Conservation (phyloP, 2,888 invertebrate genomes). For the Brachylomia viminalis region DNA sequence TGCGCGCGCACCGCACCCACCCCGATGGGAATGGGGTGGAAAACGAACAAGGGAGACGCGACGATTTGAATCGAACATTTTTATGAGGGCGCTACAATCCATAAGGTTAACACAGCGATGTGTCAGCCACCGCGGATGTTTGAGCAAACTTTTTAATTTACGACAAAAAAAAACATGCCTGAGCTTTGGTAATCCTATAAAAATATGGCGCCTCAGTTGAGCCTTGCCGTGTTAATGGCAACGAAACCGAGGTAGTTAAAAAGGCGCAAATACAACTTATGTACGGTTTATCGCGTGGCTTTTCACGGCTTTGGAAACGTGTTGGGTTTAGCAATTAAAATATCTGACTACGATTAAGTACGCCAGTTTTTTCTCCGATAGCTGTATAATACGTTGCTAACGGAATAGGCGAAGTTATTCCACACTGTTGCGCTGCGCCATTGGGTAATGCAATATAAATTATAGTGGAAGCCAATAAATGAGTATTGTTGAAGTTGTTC, state of each 20-base stretch:
- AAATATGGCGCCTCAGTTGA: constrained; percentile 53
- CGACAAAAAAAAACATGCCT: constrained; percentile 51
- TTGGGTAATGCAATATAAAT: constrained; percentile 51
- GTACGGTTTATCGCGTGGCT: constrained; percentile 39
- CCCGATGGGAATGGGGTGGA: constrained; percentile 72
- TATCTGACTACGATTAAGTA: background rate
- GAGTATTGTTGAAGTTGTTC: constrained; percentile 27
- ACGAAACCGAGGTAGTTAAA: constrained; percentile 57
- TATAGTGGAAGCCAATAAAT: constrained; percentile 38
- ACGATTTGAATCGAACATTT: constrained; percentile 88
- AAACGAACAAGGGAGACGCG: constrained; percentile 85
- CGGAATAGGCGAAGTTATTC: constrained; percentile 23
- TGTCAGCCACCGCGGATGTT: constrained; percentile 76
- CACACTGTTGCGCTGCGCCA: constrained; percentile 40
- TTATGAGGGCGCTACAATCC: constrained; percentile 86
- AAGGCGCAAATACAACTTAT: constrained; percentile 47
- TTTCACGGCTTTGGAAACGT: constrained; percentile 32
- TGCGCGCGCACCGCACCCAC: constrained; percentile 86
- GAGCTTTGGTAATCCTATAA: constrained; percentile 62
- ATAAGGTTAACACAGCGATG: constrained; percentile 85
- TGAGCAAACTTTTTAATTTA: constrained; percentile 69
- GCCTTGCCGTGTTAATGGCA: constrained; percentile 45
- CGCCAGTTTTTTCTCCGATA: constrained; percentile 11
- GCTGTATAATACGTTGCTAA: constrained; percentile 2
- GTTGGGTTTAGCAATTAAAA: constrained; percentile 36